Percentiles rank a stretch among this genome's conserved stretches.
phyloP scores from a whole-genome alignment of 2,888 invertebrate species.

The Phengaris arion region DNA sequence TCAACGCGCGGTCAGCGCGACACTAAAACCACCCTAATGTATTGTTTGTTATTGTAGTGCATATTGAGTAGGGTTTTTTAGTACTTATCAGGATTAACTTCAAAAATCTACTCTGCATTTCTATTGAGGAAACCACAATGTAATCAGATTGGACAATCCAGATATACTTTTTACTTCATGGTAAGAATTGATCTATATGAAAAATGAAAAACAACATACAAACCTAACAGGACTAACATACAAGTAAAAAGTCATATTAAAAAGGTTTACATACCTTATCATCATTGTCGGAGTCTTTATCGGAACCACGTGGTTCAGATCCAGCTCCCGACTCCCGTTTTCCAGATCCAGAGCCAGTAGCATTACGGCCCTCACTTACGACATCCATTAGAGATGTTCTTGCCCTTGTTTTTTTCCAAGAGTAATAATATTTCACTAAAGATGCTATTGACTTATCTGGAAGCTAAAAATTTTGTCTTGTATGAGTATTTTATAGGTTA shows the following conservation, averaged over 20 bases:
- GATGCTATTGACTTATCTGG: constrained; percentile 98
- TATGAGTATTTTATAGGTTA: background rate
- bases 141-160: constrained; percentile 70
- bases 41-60: constrained; percentile 22
- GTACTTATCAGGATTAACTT: constrained; percentile 1
- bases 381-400: constrained; percentile 95
- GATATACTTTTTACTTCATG: constrained; percentile 52
- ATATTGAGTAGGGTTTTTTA: background rate
- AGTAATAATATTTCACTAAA: constrained; percentile 98
- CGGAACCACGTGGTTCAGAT: constrained; percentile 88
- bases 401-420: constrained; percentile 97
- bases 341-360: constrained; percentile 82
- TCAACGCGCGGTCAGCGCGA: too few species aligned
- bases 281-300: constrained; percentile 92
- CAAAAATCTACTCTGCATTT: constrained; percentile 66
- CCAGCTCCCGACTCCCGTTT: constrained; percentile 87
- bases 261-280: constrained; percentile 86
- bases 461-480: constrained; percentile 77
- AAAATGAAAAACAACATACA: constrained; percentile 40
- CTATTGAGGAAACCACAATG: constrained; percentile 52
- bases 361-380: constrained; percentile 87
- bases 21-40: too few species aligned
- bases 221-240: constrained; percentile 38
- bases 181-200: constrained; percentile 45
- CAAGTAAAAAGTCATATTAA: constrained; percentile 37